These are phyloP conservation scores for Macrotus californicus DNA, from an alignment of 2,113 vertebrate species.

Conservation along the genomic window DNA sequence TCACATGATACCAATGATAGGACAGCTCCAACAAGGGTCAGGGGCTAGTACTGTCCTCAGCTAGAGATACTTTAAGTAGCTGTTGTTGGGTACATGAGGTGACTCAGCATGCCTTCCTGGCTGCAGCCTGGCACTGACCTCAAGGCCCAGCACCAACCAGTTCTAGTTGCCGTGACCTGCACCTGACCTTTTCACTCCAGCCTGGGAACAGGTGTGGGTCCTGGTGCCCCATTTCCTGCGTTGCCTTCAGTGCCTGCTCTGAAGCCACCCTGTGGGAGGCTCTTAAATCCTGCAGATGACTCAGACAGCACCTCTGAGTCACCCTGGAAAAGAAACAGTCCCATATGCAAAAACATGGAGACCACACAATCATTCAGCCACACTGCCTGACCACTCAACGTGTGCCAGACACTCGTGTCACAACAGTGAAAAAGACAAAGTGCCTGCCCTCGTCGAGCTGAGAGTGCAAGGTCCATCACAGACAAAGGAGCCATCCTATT, in stretches of 20 bases:
- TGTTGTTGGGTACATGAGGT: neutral
- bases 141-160: neutral
- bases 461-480: neutral
- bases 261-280: neutral
- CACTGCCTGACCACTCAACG: neutral
- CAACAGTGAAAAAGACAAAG: neutral
- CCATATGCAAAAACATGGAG: neutral
- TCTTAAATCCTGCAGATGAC: neutral
- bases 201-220: neutral
- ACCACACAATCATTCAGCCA: neutral
- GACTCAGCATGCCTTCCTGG: neutral
- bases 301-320: neutral
- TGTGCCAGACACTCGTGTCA: neutral
- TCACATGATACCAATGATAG: neutral
- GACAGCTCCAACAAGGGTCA: neutral
- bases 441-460: neutral
- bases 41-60: neutral
- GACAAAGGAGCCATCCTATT: neutral
- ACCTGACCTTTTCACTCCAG: neutral
- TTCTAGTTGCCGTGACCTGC: neutral
- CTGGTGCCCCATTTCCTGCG: neutral
- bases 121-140: neutral
- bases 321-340: neutral
- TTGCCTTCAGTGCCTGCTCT: neutral
- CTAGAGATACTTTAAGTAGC: neutral